Conservation (phyloP, 1,140 invertebrate genomes). For the Planococcus citri region DNA sequence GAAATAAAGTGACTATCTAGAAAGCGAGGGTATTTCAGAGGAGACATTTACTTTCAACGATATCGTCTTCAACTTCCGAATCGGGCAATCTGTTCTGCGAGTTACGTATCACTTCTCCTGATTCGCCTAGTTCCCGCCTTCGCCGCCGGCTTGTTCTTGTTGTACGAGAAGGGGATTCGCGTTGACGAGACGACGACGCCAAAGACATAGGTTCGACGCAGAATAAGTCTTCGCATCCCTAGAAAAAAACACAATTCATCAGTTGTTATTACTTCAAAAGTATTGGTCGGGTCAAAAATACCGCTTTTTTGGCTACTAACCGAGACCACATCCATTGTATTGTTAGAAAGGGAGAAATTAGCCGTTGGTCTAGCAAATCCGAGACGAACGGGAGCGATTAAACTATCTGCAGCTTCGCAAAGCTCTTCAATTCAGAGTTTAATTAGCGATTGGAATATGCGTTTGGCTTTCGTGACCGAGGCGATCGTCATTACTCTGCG, state of each 20-base stretch:
- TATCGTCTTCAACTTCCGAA: slow-evolving; percentile 30
- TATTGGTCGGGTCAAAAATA: too few species aligned
- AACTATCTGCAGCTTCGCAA: slow-evolving; percentile 87
- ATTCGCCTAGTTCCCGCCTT: slow-evolving; percentile 31
- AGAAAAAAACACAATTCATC: slow-evolving; percentile 30
- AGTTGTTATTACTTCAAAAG: too few species aligned
- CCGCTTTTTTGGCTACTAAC: too few species aligned
- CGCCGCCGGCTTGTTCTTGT: slow-evolving; percentile 20
- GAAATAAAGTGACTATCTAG: too few species aligned
- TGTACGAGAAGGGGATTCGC: slow-evolving; percentile 6
- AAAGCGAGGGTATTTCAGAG: too few species aligned
- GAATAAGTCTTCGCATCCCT: slow-evolving; percentile 89
- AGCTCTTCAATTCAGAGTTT: slow-evolving; percentile 87
- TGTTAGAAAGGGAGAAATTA: slow-evolving; percentile 67
- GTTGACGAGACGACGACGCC: not conserved
- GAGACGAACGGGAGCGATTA: slow-evolving; percentile 86
- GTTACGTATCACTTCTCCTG: slow-evolving; percentile 29
- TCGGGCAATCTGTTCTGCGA: slow-evolving; percentile 23
- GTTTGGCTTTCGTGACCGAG: slow-evolving; percentile 59
- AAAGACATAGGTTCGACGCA: slow-evolving; percentile 78
- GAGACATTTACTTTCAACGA: slow-evolving; percentile 28
- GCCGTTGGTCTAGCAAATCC: slow-evolving; percentile 91
- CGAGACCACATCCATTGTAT: slow-evolving; percentile 3
- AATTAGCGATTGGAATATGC: slow-evolving; percentile 84
- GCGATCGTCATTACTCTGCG: slow-evolving; percentile 22